phyloP scores from a whole-genome alignment of 1,140 invertebrate species.

The Papilio polytes region DNA sequence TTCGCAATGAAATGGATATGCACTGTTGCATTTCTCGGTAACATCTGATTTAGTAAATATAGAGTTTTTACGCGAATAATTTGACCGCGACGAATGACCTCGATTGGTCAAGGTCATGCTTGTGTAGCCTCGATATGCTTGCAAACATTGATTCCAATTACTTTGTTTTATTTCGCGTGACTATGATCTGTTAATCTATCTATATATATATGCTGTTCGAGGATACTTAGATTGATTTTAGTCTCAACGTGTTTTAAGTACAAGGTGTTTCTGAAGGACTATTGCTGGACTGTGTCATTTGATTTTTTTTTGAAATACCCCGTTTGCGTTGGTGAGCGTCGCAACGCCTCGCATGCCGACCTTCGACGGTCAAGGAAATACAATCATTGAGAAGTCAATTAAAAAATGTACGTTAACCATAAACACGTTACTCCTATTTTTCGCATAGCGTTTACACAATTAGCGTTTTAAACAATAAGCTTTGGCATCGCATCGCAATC shows the following conservation, averaged over 20 bases:
- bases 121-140: constrained; percentile 63
- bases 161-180: constrained; percentile 49
- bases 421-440: constrained; percentile 61
- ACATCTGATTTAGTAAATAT: constrained; percentile 27
- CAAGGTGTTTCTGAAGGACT: background rate
- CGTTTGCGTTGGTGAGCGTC: constrained; percentile 58
- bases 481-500: constrained; percentile 59
- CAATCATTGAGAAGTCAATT: constrained; percentile 69
- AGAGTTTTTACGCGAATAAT: constrained; percentile 52
- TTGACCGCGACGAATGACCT: constrained; percentile 66
- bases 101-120: constrained; percentile 69
- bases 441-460: constrained; percentile 64
- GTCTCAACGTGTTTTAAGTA: background rate
- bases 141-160: constrained; percentile 50
- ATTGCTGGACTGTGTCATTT: constrained; percentile 40
- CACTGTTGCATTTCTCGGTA: constrained; percentile 23
- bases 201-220: background rate
- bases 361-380: constrained; percentile 77
- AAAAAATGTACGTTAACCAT: constrained; percentile 68
- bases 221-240: background rate
- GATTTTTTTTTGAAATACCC: constrained; percentile 58
- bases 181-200: constrained; percentile 45
- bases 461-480: constrained; percentile 51
- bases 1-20: constrained; percentile 14
- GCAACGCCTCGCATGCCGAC: constrained; percentile 62